Base-by-base conservation (phyloP, 2,888 invertebrate species). In the Caenorhabditis afra region DNA sequence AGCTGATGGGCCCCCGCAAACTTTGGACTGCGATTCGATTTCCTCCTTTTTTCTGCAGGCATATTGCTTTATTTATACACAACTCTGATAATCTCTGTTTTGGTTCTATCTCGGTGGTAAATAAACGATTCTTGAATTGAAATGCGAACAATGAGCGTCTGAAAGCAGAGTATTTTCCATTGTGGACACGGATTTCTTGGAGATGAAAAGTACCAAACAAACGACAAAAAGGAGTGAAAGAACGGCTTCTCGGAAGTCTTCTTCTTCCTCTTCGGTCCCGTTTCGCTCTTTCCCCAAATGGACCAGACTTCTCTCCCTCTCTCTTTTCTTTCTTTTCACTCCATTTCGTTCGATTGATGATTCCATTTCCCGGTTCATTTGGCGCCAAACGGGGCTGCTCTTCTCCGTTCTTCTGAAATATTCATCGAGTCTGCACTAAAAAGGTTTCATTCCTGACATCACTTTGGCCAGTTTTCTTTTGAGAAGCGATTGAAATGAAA, bases 331-430 rank as follows among this genome's bases (percentile, higher is more conserved):
- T 22, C 23, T 14, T 12, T 52, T n/a, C 29, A 10, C 53, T 53
- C 10, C 58, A 67, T 29, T 67, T 50, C 35, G 20, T 7, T 5
- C 49, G 23, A 67, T 67, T 67, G 67, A 58, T 67, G 67, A 67
- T 67, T 67, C 67, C 29, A 29, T 29, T 52, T 68, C 29, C 44
- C 68, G 68, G 68, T 68, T 59, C 68, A 45, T 29, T 68, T 52
- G 52, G 18, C 58, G 20, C 18, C 8, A 47, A 66, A 29, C 29
- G 29, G 23, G 49, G 41, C 41, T 59, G 68, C 68, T 52, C 59
- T 68, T 68, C 52, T 37, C n/a, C 14, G 3, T 35, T 50, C n/a
- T n/a, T n/a, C 23, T 59, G 18, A 50, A 68, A 52, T 68, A 68
- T 68, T 68, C 29, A 68, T 59, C 8, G 23, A 35, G 59, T 45